Evolutionary conservation across 1,140 invertebrate species (phyloP).

Genomic region (Lepidurus packardi): DNA sequence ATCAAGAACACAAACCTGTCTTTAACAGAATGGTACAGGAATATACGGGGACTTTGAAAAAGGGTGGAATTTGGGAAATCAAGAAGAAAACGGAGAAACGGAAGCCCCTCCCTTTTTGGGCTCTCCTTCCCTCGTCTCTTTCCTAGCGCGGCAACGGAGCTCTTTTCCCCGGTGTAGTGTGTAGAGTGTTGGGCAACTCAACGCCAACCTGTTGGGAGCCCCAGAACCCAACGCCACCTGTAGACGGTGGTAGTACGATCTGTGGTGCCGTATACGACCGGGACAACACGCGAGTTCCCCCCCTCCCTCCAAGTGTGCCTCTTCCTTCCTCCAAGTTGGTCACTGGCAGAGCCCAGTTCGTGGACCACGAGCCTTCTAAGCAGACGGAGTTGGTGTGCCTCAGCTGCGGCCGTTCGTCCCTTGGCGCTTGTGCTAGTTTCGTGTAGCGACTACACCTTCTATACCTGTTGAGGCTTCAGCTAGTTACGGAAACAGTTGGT

Average conservation of each 20-base stretch:
- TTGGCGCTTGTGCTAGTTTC: not conserved
- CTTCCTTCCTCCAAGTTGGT: constrained; percentile 21
- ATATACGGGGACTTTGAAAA: too few relatives aligned
- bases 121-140: not conserved
- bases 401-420: not conserved
- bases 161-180: not conserved
- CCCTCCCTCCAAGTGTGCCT: not conserved
- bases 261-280: not conserved
- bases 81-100: not conserved
- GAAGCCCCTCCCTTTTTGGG: not conserved
- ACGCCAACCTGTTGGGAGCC: not conserved
- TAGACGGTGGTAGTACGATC: not conserved
- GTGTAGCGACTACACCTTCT: not conserved
- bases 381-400: not conserved
- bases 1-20: too few relatives aligned
- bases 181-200: not conserved
- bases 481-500: too few relatives aligned
- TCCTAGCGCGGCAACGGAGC: not conserved
- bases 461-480: too few relatives aligned
- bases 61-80: not conserved
- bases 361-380: constrained; percentile 14
- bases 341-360: constrained; percentile 16
- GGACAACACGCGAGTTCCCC: not conserved
- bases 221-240: constrained; percentile 8
- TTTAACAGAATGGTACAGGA: too few relatives aligned